Evolutionary conservation across 2,797 vertebrate species (phyloP), one percentile per base, ranked within the genome.

Genomic region (Galago senegalensis): DNA sequence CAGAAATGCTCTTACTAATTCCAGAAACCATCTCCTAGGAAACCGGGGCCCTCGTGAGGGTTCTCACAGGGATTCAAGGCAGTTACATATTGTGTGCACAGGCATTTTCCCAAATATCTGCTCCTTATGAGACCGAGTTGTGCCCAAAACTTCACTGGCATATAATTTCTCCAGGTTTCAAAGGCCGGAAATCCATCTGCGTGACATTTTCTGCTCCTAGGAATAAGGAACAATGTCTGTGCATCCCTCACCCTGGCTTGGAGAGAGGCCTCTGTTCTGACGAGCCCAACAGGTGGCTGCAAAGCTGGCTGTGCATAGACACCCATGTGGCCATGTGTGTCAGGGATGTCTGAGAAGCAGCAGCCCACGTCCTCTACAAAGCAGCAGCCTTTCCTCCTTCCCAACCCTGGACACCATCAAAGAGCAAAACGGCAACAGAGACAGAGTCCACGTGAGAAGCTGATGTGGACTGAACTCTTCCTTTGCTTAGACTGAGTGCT

Each of bases 401-500:
- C 79, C 31, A 37, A 88, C 83, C 92, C 96, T 97, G 95, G 92
- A 98, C 98, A 97, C 96, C 83, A 91, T 92, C 94, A 96, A 97
- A 87, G 84, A 97, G 97, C 97, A 94, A 97, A 92, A 97, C 46
- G 0, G 77, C 72, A 89, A 60, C 40, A 79, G 83, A 86, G 67
- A 49, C 72, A 87, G 97, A 95, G 95, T 94, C 92, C 92, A 97
- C 97, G 94, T 63, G 60, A 97, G 79, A 94, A 96, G 97, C 94
- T 94, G 96, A 95, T 97, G 96, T 97, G 93, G 94, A 97, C 97
- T 91, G 98, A 98, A 97, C 93, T 97, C 95, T 97, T 98, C 97
- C 97, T 97, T 96, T 95, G 96, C 97, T 94, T 0, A 95, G 97
- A 98, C 98, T 98, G 98, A 98, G 98, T 1, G 97, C 97, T 97